Evolutionary conservation across 2,888 invertebrate species (phyloP), one percentile per base, ranked within the genome.

Genomic region (Protonemura montana): DNA sequence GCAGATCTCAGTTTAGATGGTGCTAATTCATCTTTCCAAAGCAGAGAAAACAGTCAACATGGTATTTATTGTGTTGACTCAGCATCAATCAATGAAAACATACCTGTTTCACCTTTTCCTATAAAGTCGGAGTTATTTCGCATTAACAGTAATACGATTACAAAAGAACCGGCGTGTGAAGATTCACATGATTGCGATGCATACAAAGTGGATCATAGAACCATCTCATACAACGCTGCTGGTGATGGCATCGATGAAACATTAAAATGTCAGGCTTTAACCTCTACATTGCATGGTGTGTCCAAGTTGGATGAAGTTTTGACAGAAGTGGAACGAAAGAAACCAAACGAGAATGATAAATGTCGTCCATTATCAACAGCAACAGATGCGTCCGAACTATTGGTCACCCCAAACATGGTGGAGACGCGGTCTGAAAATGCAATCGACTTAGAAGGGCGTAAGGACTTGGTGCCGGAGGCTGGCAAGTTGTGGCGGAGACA

Each of bases 401-500:
- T 84, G 27, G n/a, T 76, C 42, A 76, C n/a, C 0, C 59, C 42
- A 76, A 21, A 10, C 26, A 59, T 76, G 21, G 28, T 59, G 27
- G 84, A 85, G 77, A 26, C 25, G 0, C 29, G 27, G 16, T 35
- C 35, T 16, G 77, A 86, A 41, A 16, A 84, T 80, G 76, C 76
- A 81, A 28, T 84, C 84, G 25, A 10, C 30, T 0, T 82, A 10
- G 21, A 86, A 85, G 30, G 13, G 27, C 21, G 21, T 76, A 59
- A 59, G 21, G 21, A 3, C n/a, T 28, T 27, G 77, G 21, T 25
- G 21, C 29, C 42, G n/a, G 25, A 21, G 27, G 30, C 42, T 3
- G 2, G 76, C 16, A 28, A 28, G n/a, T 35, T 86, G 7, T 82
- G 76, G 26, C 85, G 87, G 16, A 80, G 87, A 28, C 86, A 87